Evolutionary conservation across 23 tunicate species (phyloP).

Genomic region (Trididemnum clinides): DNA sequence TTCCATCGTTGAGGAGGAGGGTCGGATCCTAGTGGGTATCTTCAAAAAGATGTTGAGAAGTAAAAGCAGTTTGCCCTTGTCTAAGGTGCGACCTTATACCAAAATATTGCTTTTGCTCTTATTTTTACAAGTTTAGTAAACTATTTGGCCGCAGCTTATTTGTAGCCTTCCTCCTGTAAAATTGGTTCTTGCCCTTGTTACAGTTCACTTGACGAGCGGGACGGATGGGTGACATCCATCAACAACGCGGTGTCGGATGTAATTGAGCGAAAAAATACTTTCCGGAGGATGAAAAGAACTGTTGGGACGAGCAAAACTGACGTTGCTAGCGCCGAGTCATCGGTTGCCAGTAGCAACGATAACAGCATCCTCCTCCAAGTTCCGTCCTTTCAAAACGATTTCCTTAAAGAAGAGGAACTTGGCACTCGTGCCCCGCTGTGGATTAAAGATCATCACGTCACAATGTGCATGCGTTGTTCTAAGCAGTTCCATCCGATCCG

Average conservation of each 20-base stretch:
- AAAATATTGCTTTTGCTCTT: no score
- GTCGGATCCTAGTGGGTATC: no score
- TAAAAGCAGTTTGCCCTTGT: no score
- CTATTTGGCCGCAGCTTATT: no score
- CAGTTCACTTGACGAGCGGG: slow-evolving; percentile 57
- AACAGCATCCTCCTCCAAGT: slow-evolving; percentile 18
- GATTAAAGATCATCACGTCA: slow-evolving; percentile 68
- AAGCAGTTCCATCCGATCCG: slow-evolving; percentile 33
- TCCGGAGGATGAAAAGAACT: background rate
- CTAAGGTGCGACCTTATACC: no score
- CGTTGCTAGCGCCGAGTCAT: background rate
- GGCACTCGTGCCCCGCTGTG: slow-evolving; percentile 69
- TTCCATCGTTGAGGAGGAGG: no score
- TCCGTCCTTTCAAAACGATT: background rate
- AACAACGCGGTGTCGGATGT: slow-evolving; percentile 35
- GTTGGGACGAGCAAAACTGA: background rate
- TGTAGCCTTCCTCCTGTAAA: no score
- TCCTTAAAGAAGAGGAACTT: slow-evolving; percentile 41
- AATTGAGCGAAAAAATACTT: background rate
- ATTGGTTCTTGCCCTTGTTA: no score
- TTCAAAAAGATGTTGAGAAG: no score
- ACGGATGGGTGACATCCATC: slow-evolving; percentile 48
- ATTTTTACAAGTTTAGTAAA: no score
- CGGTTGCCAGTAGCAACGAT: no score
- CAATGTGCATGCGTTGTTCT: slow-evolving; percentile 80